Percentiles rank a stretch among this genome's conserved stretches.
Conservation (phyloP, 2,888 invertebrate genomes). For the Amphimallon solstitiale region DNA sequence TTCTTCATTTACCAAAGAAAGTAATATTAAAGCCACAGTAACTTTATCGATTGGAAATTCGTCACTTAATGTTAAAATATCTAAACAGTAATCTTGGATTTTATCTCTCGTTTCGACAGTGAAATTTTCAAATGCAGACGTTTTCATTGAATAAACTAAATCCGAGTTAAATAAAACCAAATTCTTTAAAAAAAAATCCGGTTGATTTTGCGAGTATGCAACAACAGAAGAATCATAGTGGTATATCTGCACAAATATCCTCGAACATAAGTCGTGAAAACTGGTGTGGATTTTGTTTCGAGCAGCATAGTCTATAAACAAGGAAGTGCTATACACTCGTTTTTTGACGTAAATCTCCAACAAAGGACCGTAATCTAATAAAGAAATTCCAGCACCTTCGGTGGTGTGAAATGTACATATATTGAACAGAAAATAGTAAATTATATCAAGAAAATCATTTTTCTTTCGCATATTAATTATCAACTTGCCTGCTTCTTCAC, state of each 20-base stretch:
- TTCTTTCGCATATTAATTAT: neutral
- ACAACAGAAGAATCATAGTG: too few relatives aligned
- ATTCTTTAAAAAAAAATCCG: neutral
- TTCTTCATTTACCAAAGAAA: neutral
- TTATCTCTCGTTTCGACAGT: neutral
- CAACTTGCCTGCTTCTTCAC: neutral
- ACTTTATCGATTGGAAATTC: neutral
- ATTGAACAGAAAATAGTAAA: neutral
- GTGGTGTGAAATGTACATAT: neutral
- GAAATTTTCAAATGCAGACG: neutral
- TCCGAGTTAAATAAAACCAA: neutral
- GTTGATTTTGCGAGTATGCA: neutral
- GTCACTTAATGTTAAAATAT: neutral
- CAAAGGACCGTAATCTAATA: neutral
- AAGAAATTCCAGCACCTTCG: neutral
- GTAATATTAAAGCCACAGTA: neutral
- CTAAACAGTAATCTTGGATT: neutral
- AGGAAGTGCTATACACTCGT: neutral
- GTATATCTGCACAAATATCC: neutral
- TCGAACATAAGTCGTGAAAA: neutral
- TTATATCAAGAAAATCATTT: neutral
- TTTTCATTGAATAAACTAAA: neutral
- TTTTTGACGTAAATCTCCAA: neutral
- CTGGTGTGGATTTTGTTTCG: neutral
- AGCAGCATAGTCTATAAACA: neutral